Conservation (phyloP, 2,113 vertebrate species). For the Nasalis larvatus region DNA sequence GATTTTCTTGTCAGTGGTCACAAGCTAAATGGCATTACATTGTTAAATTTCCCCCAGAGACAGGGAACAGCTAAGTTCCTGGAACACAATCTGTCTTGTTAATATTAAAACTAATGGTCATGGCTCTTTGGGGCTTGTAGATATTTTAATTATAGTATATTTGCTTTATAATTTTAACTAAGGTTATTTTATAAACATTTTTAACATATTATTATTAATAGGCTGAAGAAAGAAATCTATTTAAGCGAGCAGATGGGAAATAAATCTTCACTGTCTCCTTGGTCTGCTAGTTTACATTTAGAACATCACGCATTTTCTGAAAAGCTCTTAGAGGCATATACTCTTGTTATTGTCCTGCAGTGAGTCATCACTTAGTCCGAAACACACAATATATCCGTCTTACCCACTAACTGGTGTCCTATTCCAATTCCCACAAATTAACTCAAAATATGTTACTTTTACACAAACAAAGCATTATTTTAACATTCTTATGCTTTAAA, state of each 20-base stretch:
- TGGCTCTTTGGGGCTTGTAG: conserved; percentile 72
- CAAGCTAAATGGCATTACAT: neutral
- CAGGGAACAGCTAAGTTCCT: conserved; percentile 55
- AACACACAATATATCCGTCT: conserved; percentile 76
- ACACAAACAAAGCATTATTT: conserved; percentile 38
- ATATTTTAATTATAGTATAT: conserved; percentile 76
- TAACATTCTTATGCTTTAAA: neutral
- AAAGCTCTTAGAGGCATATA: conserved; percentile 85
- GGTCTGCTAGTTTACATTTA: conserved; percentile 80
- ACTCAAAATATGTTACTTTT: conserved; percentile 63
- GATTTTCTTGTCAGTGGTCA: neutral
- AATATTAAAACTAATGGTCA: conserved; percentile 75
- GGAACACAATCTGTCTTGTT: conserved; percentile 77
- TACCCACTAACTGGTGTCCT: conserved; percentile 67
- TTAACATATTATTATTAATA: conserved; percentile 85
- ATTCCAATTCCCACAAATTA: conserved; percentile 64
- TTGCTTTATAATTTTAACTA: conserved; percentile 81
- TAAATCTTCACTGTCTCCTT: conserved; percentile 86
- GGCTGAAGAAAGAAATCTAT: conserved; percentile 82
- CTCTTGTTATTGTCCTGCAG: conserved; percentile 80
- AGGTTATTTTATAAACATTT: conserved; percentile 84
- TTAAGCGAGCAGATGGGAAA: conserved; percentile 82
- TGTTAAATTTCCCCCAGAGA: conserved; percentile 60
- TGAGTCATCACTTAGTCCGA: conserved; percentile 83
- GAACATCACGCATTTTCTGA: conserved; percentile 77